phyloP scores from a whole-genome alignment of 1,140 invertebrate species.

The Gerris buenoi region DNA sequence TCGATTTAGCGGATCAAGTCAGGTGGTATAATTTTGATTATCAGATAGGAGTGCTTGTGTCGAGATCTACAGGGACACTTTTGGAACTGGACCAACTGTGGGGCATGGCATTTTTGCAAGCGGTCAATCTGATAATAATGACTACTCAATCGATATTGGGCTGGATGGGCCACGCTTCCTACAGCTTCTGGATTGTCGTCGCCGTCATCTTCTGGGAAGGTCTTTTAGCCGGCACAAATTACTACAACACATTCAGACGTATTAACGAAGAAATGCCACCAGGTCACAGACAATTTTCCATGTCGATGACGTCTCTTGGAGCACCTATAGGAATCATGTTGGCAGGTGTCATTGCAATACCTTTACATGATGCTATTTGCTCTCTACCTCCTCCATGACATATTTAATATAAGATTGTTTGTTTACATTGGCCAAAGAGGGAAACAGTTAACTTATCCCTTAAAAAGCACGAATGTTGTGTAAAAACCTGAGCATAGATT shows the following conservation, averaged over 20 bases:
- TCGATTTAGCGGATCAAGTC: conserved; percentile 54
- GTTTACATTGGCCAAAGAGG: too few species aligned
- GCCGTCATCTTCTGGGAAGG: conserved; percentile 67
- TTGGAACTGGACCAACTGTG: conserved; percentile 52
- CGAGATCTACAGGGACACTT: conserved; percentile 66
- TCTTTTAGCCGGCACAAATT: conserved; percentile 63
- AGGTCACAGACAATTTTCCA: conserved; percentile 41
- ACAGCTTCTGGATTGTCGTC: conserved; percentile 59
- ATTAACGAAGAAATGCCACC: conserved; percentile 54
- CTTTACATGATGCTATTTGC: conserved; percentile 58
- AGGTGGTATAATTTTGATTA: conserved; percentile 74
- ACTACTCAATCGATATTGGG: conserved; percentile 50
- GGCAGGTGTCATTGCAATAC: conserved; percentile 57
- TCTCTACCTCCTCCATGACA: conserved; percentile 29
- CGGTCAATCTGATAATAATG: conserved; percentile 50
- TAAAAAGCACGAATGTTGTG: too few species aligned
- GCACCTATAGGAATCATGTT: conserved; percentile 59
- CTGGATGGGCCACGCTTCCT: conserved; percentile 36
- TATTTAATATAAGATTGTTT: too few species aligned
- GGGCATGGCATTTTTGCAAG: conserved; percentile 58
- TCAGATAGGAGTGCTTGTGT: conserved; percentile 78
- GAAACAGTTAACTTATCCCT: too few species aligned
- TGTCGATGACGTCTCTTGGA: conserved; percentile 53
- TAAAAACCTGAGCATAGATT: too few species aligned
- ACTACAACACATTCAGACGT: conserved; percentile 72